A percentile compares a stretch with the other conserved stretches of the same genome.
These are phyloP conservation scores for Seladonia tumulorum DNA, from an alignment of 2,888 invertebrate genomes.

Conservation along the genomic window DNA sequence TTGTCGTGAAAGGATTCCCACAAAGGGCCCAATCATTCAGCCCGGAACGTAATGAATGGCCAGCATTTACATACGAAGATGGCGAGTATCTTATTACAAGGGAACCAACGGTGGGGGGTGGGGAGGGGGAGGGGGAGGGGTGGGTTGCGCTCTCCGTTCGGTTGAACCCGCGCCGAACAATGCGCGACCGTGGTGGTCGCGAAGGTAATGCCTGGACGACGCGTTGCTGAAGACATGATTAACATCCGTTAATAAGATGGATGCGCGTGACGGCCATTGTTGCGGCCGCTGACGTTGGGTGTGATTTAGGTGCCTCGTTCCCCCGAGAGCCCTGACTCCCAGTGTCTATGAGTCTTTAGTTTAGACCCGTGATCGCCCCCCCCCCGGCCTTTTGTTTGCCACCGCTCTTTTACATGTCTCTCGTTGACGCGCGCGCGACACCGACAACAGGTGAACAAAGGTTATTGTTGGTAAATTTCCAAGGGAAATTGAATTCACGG, in stretches of 20 bases:
- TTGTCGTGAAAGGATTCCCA: conserved; percentile 81
- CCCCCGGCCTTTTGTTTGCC: conserved; percentile 44
- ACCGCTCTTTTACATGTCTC: conserved; percentile 16
- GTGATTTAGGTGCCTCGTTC: conserved; percentile 76
- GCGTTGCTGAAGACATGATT: conserved; percentile 84
- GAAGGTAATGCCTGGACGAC: conserved; percentile 80
- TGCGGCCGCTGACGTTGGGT: conserved; percentile 75
- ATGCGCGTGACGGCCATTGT: conserved; percentile 82
- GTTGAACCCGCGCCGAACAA: conserved; percentile 79
- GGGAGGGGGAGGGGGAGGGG: conserved; percentile 50
- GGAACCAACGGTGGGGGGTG: conserved; percentile 57
- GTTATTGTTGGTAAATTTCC: conserved; percentile 18
- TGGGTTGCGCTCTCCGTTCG: conserved; percentile 72
- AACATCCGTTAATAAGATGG: conserved; percentile 84
- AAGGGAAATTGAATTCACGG: conserved; percentile 6
- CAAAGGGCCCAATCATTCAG: conserved; percentile 83
- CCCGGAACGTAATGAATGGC: conserved; percentile 83
- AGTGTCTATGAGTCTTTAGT: conserved; percentile 57
- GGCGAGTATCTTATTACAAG: conserved; percentile 84
- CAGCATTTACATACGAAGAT: conserved; percentile 84
- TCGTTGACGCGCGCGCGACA: conserved; percentile 33
- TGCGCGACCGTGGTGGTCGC: conserved; percentile 83
- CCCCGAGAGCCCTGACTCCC: conserved; percentile 21
- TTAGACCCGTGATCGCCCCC: conserved; percentile 15
- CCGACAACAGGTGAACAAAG: conserved; percentile 45